Conservation (phyloP, 1,140 invertebrate genomes). For the Bombus affinis region DNA sequence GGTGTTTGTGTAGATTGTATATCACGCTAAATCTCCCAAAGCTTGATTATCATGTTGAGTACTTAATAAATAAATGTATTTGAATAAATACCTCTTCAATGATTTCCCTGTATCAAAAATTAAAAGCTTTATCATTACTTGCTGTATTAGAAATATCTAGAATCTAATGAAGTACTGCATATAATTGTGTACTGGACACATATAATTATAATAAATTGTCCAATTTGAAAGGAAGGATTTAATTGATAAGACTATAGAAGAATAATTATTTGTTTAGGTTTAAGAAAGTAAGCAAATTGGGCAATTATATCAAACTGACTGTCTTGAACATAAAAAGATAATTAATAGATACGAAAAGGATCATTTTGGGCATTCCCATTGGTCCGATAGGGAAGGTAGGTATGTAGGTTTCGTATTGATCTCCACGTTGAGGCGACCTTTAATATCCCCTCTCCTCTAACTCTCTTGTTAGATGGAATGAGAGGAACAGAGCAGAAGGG, state of each 20-base stretch:
- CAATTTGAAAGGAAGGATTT: neutral
- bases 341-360: conserved; percentile 17
- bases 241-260: neutral
- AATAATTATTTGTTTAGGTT: conserved; percentile 7
- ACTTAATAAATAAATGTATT: neutral
- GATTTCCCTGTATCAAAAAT: neutral
- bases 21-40: neutral
- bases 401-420: conserved; percentile 72
- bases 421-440: conserved; percentile 65
- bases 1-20: neutral
- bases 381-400: conserved; percentile 58
- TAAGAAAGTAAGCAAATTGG: neutral
- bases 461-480: neutral
- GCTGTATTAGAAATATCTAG: neutral
- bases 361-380: conserved; percentile 64
- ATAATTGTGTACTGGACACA: too few species aligned
- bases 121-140: neutral
- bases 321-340: neutral
- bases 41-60: neutral
- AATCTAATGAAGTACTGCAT: neutral
- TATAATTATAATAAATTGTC: neutral
- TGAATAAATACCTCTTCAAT: neutral
- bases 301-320: neutral
- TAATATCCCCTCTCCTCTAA: conserved; percentile 51
- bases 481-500: neutral